Evolutionary conservation across 2,113 vertebrate genomes (phyloP), one percentile per base, ranked within the genome.

Genomic region (Lophotis ruficrista): DNA sequence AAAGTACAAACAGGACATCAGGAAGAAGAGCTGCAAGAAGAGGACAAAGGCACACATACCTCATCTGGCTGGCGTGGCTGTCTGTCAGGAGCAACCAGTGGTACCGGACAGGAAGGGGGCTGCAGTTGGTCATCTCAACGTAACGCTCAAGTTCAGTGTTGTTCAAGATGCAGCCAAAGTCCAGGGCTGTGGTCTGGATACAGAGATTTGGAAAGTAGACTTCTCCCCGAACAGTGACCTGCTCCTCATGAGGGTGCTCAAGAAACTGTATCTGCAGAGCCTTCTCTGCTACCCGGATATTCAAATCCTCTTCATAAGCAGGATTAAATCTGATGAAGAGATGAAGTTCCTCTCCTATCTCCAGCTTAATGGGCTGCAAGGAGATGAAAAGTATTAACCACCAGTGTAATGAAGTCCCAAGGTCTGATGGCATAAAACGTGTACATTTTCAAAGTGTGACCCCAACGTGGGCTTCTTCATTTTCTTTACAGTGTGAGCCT

Each of bases 131-230:
- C 83, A 99, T 97, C 5, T 83, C 71, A 31, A 99, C 5, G 3
- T 95, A 91, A 78, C 65, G 97, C 7, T 96, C 93, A 43, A 72
- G 77, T 91, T 99, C 97, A 0, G 98, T 98, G 81, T 98, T 95
- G 10, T 98, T 99, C 38, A 98, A 83, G 51, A 99, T 97, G 57
- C 98, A 99, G 91, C 99, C 99, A 31, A 99, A 99, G 56, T 99
- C 97, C 86, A 99, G 54, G 6, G 71, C 33, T 24, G 11, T 98
- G 75, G 97, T 95, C 88, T 98, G 98, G 45, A 99, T 97, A 45
- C 41, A 60, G 38, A 99, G 98, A 96, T 98, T 99, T 3, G 99
- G 99, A 75, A 98, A 99, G 84, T 98, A 96, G 27, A 98, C 98
- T 89, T 99, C 99, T 14, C 98, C 97, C 5, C 83, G 76, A 50